Evolutionary conservation across 1,140 invertebrate species (phyloP), one percentile per base, ranked within the genome.

Genomic region (Panagrolaimus sp.): DNA sequence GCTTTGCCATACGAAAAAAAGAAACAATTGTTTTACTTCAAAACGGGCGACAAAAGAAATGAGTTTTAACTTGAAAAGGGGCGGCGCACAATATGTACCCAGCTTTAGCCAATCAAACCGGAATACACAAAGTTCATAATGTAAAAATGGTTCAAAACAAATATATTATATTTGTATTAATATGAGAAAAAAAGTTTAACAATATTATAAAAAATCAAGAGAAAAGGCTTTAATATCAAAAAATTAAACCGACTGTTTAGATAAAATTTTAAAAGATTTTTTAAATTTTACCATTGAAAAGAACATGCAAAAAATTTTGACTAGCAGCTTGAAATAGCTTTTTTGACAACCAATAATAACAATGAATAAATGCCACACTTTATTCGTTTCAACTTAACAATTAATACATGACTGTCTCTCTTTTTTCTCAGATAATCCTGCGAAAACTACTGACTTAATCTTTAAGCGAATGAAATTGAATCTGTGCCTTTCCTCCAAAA

Each of bases 1-100:
- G 52, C 52, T 58, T 58, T 58, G 52, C 52, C 52, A 58, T 58
- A 21, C 21, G 52, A 28, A 26, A 21, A 28, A 28, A 58, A 58
- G 52, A 21, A 26, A 58, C 52, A 58, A 21, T 26, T 28, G 52
- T 58, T 58, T 12, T 21, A 26, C 21, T 21, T 12, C 3, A 12
- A 12, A 21, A 12, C 28, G 21, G 21, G 52, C 21, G 52, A 28
- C 28, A 58, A 28, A 21, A 24, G 52, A n/a, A 7, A 38, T 38
- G 2, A 2, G 32, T 2, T 38, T 7, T 38, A 26, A 58, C 52
- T 58, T 58, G 17, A 26, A 28, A 17, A 21, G 28, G 52, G 52
- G 52, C 52, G 52, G 52, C n/a, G 52, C 52, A 21, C 28, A 58
- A 58, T n/a, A 58, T 58, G 21, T 58, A 14, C n/a, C 15, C 28